A percentile compares a stretch with the other conserved stretches of the same genome.
Evolutionary conservation across 2,113 vertebrate genomes (phyloP).

Genomic region (Asarcornis scutulata): DNA sequence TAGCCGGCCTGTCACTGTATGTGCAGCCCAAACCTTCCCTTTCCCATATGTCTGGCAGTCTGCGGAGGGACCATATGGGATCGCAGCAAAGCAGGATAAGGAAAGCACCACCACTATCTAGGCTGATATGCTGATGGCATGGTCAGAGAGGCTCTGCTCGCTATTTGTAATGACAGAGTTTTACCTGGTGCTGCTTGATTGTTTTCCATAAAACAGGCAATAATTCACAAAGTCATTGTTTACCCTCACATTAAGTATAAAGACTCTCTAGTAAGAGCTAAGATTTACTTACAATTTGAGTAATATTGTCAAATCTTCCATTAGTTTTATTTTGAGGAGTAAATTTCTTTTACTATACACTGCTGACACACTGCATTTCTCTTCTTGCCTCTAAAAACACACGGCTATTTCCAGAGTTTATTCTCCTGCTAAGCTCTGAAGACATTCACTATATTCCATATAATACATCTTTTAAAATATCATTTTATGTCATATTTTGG

Average conservation of each 20-base stretch:
- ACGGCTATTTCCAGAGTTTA: neutral
- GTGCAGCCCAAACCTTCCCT: constrained; percentile 49
- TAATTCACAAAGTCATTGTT: constrained; percentile 58
- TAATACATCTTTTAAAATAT: neutral
- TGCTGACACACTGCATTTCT: neutral
- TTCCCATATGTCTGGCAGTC: constrained; percentile 58
- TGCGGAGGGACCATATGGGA: constrained; percentile 84
- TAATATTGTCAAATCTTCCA: neutral
- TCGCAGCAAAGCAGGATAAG: constrained; percentile 23
- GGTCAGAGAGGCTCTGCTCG: constrained; percentile 68
- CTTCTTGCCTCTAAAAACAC: neutral
- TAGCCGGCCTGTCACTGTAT: neutral
- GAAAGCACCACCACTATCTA: constrained; percentile 54
- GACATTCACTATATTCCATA: neutral
- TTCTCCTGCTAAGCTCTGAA: constrained; percentile 8
- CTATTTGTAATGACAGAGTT: constrained; percentile 51
- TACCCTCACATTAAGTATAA: constrained; percentile 40
- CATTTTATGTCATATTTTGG: neutral
- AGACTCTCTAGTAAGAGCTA: constrained; percentile 55
- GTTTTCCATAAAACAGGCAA: constrained; percentile 64
- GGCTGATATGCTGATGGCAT: constrained; percentile 72
- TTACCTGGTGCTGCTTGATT: constrained; percentile 65
- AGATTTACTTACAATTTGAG: constrained; percentile 67
- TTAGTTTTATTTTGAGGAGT: constrained; percentile 26
- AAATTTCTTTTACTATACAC: neutral